Evolutionary conservation across 2,797 vertebrate species (phyloP), one percentile per base, ranked within the genome.

Genomic region (Phalloptychus januarius): DNA sequence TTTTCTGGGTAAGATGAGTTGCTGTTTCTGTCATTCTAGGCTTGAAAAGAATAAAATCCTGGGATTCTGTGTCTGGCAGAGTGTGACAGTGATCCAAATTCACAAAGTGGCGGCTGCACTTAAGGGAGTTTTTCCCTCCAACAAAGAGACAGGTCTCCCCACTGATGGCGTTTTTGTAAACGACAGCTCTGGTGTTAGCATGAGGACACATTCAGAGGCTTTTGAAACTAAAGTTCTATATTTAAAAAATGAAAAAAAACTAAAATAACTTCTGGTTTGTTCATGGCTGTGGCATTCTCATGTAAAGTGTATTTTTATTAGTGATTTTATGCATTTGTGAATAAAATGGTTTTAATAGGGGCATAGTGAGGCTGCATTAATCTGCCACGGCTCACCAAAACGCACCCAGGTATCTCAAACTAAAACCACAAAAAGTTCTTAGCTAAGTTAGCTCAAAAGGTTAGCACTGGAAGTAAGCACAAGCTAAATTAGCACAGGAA

Each of bases 41-140:
- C 81, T 75, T 78, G 10, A 67, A 18, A 67, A 56, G 31, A 63
- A 52, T 69, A 46, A 69, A 58, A 81, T 56, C 25, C 8, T 63
- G 75, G 58, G 71, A 86, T 76, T 87, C 61, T 78, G 78, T 79
- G 77, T 84, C 61, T 83, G 80, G 77, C 78, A 77, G 75, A 82
- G 71, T 87, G 65, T 85, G 86, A 88, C 82, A 82, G 67, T 70
- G 78, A 90, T 91, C 75, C 71, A 87, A 83, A 90, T 87, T 81
- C 76, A 84, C 78, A 42, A 76, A 85, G 82, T 79, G 74, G 78
- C 69, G 50, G 83, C 81, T 81, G 71, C 74, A 79, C 83, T 82
- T 84, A 76, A 33, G 76, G 79, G 83, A 88, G 75, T 75, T 85
- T 85, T 79, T 77, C 40, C 82, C 79, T 84, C 77, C 54, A 54